Evolutionary conservation across 2,113 vertebrate genomes (phyloP), one percentile per base, ranked within the genome.

Genomic region (Toxotes chatareus): DNA sequence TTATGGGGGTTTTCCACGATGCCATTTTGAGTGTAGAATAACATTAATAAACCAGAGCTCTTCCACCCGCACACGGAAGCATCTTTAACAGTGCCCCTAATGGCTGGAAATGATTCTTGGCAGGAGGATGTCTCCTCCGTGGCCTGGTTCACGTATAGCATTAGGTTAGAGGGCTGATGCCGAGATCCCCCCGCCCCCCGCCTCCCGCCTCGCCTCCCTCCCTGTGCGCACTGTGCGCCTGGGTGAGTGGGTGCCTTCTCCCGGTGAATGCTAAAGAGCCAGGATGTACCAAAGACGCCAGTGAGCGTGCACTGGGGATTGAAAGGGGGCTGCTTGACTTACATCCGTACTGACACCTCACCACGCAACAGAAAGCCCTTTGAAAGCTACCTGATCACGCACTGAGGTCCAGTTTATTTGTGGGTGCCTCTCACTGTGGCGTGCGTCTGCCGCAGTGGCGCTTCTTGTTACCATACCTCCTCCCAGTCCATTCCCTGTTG

Each of bases 401-500:
- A 61, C 72, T 17, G 73, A 23, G 60, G 57, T 80, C 74, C 76
- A 59, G 17, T 80, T 76, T 44, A 49, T 85, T 49, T 56, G 84
- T 10, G 47, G 56, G 57, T 53, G 61, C 55, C 38, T 53, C 51
- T 17, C 23, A 21, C 57, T 36, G 63, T 27, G 61, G 44, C 23
- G 67, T 62, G 73, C 64, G 77, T 83, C 88, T 93, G 91, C 93
- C 91, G 93, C 93, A 92, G 91, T 93, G 87, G 79, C 67, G 64
- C 77, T 80, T 77, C 83, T 27, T 36, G 46, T 34, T 27, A n/a
- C 40, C 42, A 6, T 7, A 5, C 59, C 79, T 63, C 56, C 23
- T 49, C 62, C 31, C 44, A 27, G 32, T 87, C 27, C 12, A 13
- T 12, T 42, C 44, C 8, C 34, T 16, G 47, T 57, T 67, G 38